A percentile compares a stretch with the other conserved stretches of the same genome.
These are phyloP conservation scores for Mus spretus DNA, from an alignment of 2,797 vertebrate genomes.

Conservation along the genomic window DNA sequence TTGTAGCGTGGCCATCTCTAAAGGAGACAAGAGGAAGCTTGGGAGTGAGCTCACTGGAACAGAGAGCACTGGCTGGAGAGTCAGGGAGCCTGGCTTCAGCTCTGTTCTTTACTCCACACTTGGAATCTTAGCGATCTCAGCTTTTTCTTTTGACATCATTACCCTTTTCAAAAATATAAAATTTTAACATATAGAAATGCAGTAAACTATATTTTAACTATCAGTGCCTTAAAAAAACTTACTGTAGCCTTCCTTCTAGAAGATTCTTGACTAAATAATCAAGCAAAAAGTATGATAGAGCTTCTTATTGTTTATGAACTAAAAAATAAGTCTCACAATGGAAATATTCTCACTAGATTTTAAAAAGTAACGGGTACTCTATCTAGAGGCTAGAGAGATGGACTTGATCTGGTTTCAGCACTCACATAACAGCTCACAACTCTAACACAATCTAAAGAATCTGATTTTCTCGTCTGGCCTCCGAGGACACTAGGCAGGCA, in stretches of 20 bases:
- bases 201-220: slow-evolving; percentile 49
- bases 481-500: neutral
- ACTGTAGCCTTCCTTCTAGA: slow-evolving; percentile 58
- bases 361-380: neutral
- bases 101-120: neutral
- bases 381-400: neutral
- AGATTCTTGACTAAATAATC: slow-evolving; percentile 63
- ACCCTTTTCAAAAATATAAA: slow-evolving; percentile 23
- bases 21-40: slow-evolving; percentile 56
- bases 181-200: slow-evolving; percentile 69
- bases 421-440: neutral
- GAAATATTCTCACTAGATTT: slow-evolving; percentile 61
- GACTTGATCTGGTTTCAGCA: neutral
- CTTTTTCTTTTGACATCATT: neutral
- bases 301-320: slow-evolving; percentile 50
- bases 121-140: neutral
- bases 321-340: slow-evolving; percentile 54
- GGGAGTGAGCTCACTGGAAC: slow-evolving; percentile 47
- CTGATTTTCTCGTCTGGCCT: neutral
- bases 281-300: slow-evolving; percentile 6
- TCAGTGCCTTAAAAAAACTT: slow-evolving; percentile 49
- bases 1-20: slow-evolving; percentile 69
- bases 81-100: neutral
- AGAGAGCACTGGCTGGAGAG: neutral
- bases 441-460: neutral